Base-by-base conservation (phyloP, 2,888 invertebrate species). In the Schizotus pectinicornis region DNA sequence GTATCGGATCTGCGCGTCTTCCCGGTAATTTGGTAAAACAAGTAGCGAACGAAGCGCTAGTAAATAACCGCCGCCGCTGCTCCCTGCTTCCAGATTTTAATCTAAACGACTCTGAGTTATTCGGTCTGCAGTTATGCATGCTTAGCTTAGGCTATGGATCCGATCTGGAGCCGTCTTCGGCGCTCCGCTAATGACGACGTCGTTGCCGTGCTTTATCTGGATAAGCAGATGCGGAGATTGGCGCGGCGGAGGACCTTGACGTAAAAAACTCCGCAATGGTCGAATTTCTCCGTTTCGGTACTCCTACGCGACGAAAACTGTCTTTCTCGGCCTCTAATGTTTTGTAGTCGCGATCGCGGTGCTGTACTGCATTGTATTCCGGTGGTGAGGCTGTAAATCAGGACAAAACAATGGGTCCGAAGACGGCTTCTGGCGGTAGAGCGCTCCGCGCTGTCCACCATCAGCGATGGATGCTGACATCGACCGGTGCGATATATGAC, bases 1-100 rank as follows among this genome's bases (percentile, higher is more conserved):
- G 69, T 70, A 73, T 72, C 72, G 68, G 70, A 68, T 64, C 64
- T 64, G 65, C 71, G 72, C 72, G 73, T 74, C 71, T 74, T 73
- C 74, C 68, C 73, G 73, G 76, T 76, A 77, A 77, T 76, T 77
- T 76, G 76, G 76, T 75, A 73, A 74, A 77, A 75, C 76, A 77
- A 77, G 76, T 76, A 76, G 76, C 76, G 73, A 75, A 76, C 74
- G 75, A 76, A 74, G 61, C 63, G 65, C 68, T 66, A 67, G 67
- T 72, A 70, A 72, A 72, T 70, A 68, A 69, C 66, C 61, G 43
- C 51, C 58, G 50, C 63, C 56, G 59, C 59, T 62, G 56, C 59
- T 62, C 56, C 37, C 53, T 54, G 43, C 45, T 55, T 43, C 54
- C 74, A 70, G 76, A 75, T 76, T 74, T 22, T 76, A 75, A 76